Conservation (phyloP, 2,113 vertebrate genomes). For the Porphyrio hochstetteri region DNA sequence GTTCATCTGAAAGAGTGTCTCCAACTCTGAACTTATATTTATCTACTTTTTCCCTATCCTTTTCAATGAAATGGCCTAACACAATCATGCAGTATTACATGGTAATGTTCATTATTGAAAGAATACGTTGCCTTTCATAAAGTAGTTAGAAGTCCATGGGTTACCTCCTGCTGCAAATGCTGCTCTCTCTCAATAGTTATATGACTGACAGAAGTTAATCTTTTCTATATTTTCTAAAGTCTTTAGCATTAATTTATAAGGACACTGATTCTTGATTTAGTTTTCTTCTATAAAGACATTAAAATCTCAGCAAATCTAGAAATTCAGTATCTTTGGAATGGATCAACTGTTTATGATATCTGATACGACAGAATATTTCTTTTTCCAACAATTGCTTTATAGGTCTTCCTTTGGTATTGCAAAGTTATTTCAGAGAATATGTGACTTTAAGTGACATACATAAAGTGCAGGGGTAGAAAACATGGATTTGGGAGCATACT, state of each 20-base stretch:
- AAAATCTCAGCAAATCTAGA: background rate
- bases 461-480: background rate
- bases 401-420: background rate
- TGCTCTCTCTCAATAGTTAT: background rate
- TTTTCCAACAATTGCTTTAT: background rate
- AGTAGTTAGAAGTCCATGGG: background rate
- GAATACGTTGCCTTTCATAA: background rate
- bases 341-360: background rate
- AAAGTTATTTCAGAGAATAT: background rate
- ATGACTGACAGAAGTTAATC: background rate
- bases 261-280: background rate
- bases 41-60: background rate
- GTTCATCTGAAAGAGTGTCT: background rate
- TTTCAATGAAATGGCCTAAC: background rate
- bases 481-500: background rate
- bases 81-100: background rate
- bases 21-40: slow-evolving; percentile 17
- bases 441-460: background rate
- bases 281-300: background rate
- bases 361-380: background rate
- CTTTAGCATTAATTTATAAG: background rate
- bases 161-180: background rate
- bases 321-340: background rate
- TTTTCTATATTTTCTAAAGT: background rate
- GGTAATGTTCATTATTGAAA: background rate